These are phyloP conservation scores for Nannoperca australis DNA, from an alignment of 2,797 vertebrate genomes.

Conservation along the genomic window DNA sequence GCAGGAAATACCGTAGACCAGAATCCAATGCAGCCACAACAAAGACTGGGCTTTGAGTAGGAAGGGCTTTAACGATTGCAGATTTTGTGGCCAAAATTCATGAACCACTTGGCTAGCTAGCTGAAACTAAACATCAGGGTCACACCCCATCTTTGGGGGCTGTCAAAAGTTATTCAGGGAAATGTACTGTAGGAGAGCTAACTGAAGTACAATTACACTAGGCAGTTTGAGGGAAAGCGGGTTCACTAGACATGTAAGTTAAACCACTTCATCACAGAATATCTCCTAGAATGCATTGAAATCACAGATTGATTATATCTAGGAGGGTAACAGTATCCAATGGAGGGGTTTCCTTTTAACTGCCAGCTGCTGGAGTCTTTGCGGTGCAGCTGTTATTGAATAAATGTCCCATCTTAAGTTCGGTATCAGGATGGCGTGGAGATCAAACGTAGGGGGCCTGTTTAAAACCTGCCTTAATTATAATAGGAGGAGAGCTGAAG, in stretches of 20 bases:
- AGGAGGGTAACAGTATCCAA: conserved; percentile 64
- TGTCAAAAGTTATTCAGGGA: conserved; percentile 42
- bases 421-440: conserved; percentile 56
- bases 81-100: conserved; percentile 11
- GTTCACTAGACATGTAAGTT: conserved; percentile 26
- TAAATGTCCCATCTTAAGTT: conserved; percentile 75
- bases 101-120: background rate
- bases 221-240: conserved; percentile 32
- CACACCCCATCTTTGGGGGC: conserved; percentile 28
- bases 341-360: conserved; percentile 72
- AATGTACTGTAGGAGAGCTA: background rate
- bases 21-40: conserved; percentile 31
- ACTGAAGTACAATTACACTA: conserved; percentile 19
- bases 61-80: conserved; percentile 7
- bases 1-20: conserved; percentile 15
- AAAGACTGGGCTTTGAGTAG: conserved; percentile 14
- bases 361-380: conserved; percentile 74
- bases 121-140: conserved; percentile 17
- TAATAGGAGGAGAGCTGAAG: conserved; percentile 65
- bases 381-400: conserved; percentile 79
- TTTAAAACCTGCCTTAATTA: conserved; percentile 79
- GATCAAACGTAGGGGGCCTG: conserved; percentile 65
- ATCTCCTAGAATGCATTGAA: conserved; percentile 64
- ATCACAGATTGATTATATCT: conserved; percentile 75
- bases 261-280: conserved; percentile 50